phyloP scores from a whole-genome alignment of 2,888 invertebrate species.

The Orthosia incerta region DNA sequence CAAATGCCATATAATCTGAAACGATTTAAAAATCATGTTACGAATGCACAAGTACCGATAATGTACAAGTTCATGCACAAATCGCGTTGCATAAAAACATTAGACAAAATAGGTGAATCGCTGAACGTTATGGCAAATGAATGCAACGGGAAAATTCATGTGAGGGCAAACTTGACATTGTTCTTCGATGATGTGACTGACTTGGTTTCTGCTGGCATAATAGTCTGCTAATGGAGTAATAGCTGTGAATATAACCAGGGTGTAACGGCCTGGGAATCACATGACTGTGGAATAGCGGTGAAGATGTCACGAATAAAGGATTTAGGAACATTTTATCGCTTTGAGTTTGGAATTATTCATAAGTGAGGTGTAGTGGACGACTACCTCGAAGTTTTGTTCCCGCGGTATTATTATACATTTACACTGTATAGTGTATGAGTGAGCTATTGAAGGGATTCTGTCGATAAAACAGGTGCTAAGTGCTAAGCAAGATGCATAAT shows the following conservation, averaged over 20 bases:
- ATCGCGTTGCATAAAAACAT: conserved; percentile 66
- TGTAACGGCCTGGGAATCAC: conserved; percentile 35
- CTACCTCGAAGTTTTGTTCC: background rate
- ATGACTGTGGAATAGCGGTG: conserved; percentile 27
- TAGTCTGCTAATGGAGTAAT: conserved; percentile 49
- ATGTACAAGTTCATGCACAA: conserved; percentile 51
- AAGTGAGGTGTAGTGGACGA: conserved; percentile 1
- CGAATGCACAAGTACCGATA: conserved; percentile 57
- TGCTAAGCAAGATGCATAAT: no score
- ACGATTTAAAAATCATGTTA: conserved; percentile 60
- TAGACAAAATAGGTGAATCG: conserved; percentile 70
- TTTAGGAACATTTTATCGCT: conserved; percentile 29
- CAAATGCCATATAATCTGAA: conserved; percentile 64
- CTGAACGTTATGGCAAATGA: conserved; percentile 58
- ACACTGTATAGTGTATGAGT: no score
- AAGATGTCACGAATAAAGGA: conserved; percentile 50
- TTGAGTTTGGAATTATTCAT: conserved; percentile 32
- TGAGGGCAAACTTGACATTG: conserved; percentile 62
- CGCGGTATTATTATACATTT: no score
- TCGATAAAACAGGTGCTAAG: no score
- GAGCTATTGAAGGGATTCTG: no score
- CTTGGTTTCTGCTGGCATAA: conserved; percentile 61
- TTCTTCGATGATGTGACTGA: conserved; percentile 61
- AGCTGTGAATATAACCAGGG: conserved; percentile 45
- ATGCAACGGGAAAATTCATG: conserved; percentile 57